Evolutionary conservation across 2,888 invertebrate species (phyloP).

Genomic region (Chrysolina americana): DNA sequence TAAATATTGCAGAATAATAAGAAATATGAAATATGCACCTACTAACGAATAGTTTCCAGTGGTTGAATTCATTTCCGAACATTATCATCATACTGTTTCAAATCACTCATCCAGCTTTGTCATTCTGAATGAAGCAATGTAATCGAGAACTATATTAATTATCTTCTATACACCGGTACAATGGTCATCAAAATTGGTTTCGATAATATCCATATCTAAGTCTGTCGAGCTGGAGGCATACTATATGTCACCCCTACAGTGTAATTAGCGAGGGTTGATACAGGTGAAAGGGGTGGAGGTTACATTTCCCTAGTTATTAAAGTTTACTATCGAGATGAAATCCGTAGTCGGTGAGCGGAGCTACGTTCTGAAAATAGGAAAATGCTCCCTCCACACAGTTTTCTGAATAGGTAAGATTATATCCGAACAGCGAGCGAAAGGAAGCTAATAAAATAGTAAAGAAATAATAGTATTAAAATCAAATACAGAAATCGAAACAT

Average conservation of each 20-base stretch:
- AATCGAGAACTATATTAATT: background rate
- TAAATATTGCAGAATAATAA: no score
- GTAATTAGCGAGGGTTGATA: constrained; percentile 37
- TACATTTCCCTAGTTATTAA: constrained; percentile 39
- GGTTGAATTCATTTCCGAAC: no score
- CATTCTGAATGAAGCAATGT: background rate
- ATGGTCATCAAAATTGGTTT: constrained; percentile 25
- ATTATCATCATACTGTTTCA: background rate
- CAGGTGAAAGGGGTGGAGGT: constrained; percentile 33
- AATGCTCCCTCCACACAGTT: background rate
- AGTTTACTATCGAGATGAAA: constrained; percentile 29
- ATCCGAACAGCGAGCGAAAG: no score
- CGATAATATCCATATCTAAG: constrained; percentile 28
- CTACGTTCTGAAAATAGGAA: background rate
- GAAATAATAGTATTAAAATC: no score
- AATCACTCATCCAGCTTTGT: background rate
- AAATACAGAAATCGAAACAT: no score
- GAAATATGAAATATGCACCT: no score
- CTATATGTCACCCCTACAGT: constrained; percentile 34
- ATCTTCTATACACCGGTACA: constrained; percentile 7
- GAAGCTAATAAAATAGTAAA: no score
- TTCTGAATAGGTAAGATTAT: no score
- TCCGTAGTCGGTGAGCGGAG: background rate
- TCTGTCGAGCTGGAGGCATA: constrained; percentile 33
- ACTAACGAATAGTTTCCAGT: no score